Conservation (phyloP, 2,888 invertebrate genomes). For the Argyresthia goedartella region DNA sequence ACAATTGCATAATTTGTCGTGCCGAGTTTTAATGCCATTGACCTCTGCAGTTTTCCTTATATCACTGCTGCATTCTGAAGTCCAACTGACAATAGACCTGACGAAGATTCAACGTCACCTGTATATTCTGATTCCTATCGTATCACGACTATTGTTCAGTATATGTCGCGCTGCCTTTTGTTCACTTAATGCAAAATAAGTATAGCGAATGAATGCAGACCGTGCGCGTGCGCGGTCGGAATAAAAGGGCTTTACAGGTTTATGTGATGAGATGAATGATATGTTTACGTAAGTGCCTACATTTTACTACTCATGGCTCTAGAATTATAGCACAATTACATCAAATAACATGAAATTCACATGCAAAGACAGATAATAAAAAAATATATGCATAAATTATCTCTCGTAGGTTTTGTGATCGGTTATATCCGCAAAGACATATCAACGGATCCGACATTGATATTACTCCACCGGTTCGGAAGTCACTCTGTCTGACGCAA, state of each 20-base stretch:
- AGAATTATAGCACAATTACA: too few relatives aligned
- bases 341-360: too few relatives aligned
- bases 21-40: slow-evolving; percentile 6
- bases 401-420: too few relatives aligned
- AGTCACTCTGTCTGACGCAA: neutral
- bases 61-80: slow-evolving; percentile 24
- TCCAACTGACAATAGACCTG: slow-evolving; percentile 36
- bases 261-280: too few relatives aligned
- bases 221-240: slow-evolving; percentile 45
- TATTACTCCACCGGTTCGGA: neutral
- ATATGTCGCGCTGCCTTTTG: slow-evolving; percentile 64
- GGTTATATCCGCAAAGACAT: too few relatives aligned
- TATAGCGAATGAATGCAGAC: slow-evolving; percentile 50
- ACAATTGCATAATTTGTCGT: slow-evolving; percentile 1
- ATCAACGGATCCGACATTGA: neutral
- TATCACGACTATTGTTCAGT: slow-evolving; percentile 61
- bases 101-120: slow-evolving; percentile 46
- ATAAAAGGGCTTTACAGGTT: slow-evolving; percentile 24
- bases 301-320: too few relatives aligned
- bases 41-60: slow-evolving; percentile 21
- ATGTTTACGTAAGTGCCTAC: too few relatives aligned
- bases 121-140: slow-evolving; percentile 61
- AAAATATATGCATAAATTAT: too few relatives aligned
- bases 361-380: too few relatives aligned
- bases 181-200: slow-evolving; percentile 36